A percentile compares a stretch with the other conserved stretches of the same genome.
Evolutionary conservation across 2,113 vertebrate species (phyloP).

Genomic region (Microcebus ravelobensis): DNA sequence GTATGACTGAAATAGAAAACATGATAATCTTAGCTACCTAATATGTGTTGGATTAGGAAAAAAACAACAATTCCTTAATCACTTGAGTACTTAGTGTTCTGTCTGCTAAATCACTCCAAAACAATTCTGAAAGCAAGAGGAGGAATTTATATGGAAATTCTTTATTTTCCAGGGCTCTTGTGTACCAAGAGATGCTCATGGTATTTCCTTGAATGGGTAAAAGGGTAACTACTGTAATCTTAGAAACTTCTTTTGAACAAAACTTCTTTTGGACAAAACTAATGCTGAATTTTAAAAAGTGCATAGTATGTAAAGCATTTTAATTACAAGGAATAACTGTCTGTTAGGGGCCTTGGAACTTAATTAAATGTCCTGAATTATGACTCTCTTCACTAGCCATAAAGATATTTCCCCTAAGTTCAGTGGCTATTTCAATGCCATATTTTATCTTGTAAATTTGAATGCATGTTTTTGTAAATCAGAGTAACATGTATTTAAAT

Average conservation of each 20-base stretch:
- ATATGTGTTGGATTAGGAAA: not conserved
- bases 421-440: not conserved
- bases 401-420: not conserved
- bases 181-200: not conserved
- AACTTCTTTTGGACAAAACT: not conserved
- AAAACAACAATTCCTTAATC: not conserved
- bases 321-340: not conserved
- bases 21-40: not conserved
- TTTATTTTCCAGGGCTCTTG: not conserved
- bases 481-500: not conserved
- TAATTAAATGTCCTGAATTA: conserved; percentile 58
- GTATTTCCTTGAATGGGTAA: not conserved
- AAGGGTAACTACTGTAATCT: not conserved
- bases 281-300: conserved; percentile 24
- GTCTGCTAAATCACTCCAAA: not conserved
- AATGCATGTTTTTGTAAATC: not conserved
- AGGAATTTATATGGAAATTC: not conserved
- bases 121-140: not conserved
- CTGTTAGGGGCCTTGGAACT: not conserved
- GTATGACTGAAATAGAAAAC: not conserved
- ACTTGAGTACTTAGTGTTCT: not conserved
- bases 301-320: conserved; percentile 37
- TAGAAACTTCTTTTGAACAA: not conserved
- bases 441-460: conserved; percentile 11
- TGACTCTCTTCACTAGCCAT: not conserved